Conservation (phyloP, 2,797 vertebrate species). For the Typhlichthys subterraneus region DNA sequence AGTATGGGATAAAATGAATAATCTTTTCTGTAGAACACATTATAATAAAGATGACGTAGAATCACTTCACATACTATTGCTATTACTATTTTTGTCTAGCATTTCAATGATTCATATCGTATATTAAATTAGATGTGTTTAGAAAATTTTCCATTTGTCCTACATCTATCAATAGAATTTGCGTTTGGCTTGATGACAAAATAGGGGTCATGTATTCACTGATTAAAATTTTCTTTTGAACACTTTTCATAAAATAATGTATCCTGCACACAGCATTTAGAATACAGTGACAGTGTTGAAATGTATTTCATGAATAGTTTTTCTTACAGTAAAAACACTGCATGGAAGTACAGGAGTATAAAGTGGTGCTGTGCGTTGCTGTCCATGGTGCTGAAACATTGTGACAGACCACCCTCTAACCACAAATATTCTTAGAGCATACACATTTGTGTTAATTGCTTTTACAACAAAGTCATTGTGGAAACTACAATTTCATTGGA, state of each 20-base stretch:
- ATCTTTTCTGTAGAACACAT: slow-evolving; percentile 58
- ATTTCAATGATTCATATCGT: no score
- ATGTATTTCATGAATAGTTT: slow-evolving; percentile 32
- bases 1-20: slow-evolving; percentile 50
- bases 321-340: slow-evolving; percentile 25
- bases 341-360: slow-evolving; percentile 54
- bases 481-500: background rate
- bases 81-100: background rate
- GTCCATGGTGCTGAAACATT: slow-evolving; percentile 80
- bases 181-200: no score
- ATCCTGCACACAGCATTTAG: no score
- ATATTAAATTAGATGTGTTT: no score
- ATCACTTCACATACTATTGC: slow-evolving; percentile 16
- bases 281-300: slow-evolving; percentile 24
- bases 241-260: no score
- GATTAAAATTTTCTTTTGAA: no score
- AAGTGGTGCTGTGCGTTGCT: slow-evolving; percentile 57
- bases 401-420: slow-evolving; percentile 66
- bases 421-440: slow-evolving; percentile 24
- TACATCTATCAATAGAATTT: no score
- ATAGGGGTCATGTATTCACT: no score
- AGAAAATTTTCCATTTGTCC: no score
- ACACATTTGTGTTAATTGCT: background rate
- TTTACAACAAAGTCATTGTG: background rate
- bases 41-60: slow-evolving; percentile 64